These are phyloP conservation scores for Calidris pugnax DNA, from an alignment of 2,113 vertebrate genomes.

Conservation along the genomic window DNA sequence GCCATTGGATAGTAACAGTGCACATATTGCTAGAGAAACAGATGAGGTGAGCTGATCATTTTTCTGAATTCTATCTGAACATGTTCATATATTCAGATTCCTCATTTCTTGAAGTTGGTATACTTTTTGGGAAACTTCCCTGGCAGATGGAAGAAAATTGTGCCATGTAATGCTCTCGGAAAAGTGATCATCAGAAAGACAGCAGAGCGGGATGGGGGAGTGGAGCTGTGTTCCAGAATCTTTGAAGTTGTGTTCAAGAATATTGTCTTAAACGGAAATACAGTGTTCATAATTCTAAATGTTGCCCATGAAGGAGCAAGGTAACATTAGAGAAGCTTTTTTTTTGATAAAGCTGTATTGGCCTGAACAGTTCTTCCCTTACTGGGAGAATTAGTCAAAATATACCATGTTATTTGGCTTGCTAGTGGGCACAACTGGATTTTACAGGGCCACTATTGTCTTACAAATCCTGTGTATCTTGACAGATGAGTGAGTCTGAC, in stretches of 20 bases:
- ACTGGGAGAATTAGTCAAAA: not conserved
- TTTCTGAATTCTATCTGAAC: slow-evolving; percentile 46
- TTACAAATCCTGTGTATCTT: not conserved
- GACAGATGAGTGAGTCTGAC: slow-evolving; percentile 23
- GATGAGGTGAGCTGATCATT: slow-evolving; percentile 32
- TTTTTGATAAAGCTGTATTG: not conserved
- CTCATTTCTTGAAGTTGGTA: not conserved
- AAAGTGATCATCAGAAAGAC: not conserved
- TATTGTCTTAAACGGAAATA: slow-evolving; percentile 7
- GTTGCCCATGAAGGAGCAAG: not conserved
- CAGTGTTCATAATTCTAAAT: not conserved
- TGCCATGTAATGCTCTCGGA: not conserved
- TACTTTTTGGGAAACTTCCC: slow-evolving; percentile 32
- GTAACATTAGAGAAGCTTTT: not conserved
- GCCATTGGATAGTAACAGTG: slow-evolving; percentile 58
- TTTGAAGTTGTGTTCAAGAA: not conserved
- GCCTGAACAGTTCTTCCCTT: not conserved
- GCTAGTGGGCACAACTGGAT: not conserved
- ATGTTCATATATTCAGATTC: not conserved
- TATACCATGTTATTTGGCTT: not conserved
- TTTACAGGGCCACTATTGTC: not conserved
- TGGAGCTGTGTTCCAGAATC: not conserved
- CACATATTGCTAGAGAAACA: slow-evolving; percentile 61
- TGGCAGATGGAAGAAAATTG: slow-evolving; percentile 56
- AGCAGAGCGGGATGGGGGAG: not conserved